Percentiles rank a stretch among this genome's conserved stretches.
phyloP scores from a whole-genome alignment of 2,888 invertebrate genomes.

The Mesorhabditis spiculigera region DNA sequence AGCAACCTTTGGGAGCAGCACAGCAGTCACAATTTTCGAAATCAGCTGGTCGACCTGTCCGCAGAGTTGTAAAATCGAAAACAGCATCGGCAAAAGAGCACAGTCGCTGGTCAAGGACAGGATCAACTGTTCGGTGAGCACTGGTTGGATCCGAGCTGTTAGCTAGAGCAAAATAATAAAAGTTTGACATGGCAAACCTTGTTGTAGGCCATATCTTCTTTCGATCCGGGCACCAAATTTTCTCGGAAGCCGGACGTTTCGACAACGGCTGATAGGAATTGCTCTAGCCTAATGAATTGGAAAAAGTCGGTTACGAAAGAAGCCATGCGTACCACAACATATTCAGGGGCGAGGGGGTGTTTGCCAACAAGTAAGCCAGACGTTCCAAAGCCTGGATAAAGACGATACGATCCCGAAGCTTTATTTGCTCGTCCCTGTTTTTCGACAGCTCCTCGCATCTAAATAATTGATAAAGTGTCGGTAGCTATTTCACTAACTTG shows the following conservation, averaged over 20 bases:
- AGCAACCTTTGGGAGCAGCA: slow-evolving; percentile 19
- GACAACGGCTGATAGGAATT: slow-evolving; percentile 27
- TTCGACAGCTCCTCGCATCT: not conserved
- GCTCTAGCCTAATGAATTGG: slow-evolving; percentile 27
- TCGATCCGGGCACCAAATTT: slow-evolving; percentile 8
- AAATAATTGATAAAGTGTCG: not conserved
- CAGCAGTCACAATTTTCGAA: slow-evolving; percentile 24
- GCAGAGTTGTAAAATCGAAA: slow-evolving; percentile 25
- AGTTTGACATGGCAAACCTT: slow-evolving; percentile 9
- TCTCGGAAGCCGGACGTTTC: slow-evolving; percentile 17
- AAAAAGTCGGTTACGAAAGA: not conserved
- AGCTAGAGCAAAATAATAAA: not conserved
- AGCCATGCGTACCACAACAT: slow-evolving; percentile 16
- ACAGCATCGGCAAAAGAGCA: slow-evolving; percentile 22
- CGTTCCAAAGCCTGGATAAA: slow-evolving; percentile 30
- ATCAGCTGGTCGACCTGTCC: slow-evolving; percentile 22
- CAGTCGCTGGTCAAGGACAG: slow-evolving; percentile 18
- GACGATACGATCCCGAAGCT: slow-evolving; percentile 26
- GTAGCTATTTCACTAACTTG: slow-evolving; percentile 30
- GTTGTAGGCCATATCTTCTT: slow-evolving; percentile 14
- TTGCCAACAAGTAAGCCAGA: slow-evolving; percentile 20
- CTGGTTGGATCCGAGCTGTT: not conserved
- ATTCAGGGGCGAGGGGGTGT: slow-evolving; percentile 16
- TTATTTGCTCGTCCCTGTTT: slow-evolving; percentile 12
- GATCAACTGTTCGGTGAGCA: not conserved